Evolutionary conservation across 2,797 vertebrate species (phyloP).

Genomic region (Gallinago nigripennis): DNA sequence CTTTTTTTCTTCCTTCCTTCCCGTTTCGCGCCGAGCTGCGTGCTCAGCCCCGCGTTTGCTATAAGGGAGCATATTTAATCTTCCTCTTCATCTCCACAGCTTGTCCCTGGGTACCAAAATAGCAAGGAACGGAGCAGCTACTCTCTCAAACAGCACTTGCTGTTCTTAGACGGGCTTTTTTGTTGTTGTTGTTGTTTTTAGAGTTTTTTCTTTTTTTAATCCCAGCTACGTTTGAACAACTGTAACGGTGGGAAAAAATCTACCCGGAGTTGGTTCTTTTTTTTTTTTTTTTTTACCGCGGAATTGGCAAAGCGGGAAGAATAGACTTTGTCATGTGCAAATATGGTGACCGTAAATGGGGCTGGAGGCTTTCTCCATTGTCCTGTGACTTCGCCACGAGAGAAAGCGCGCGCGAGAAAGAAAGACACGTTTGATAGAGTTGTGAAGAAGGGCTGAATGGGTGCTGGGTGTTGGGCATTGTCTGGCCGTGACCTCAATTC

Average conservation of each 20-base stretch:
- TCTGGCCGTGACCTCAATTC: constrained; percentile 97
- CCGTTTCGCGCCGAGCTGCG: neutral
- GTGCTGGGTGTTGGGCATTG: constrained; percentile 96
- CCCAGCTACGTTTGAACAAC: constrained; percentile 72
- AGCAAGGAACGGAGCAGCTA: constrained; percentile 59
- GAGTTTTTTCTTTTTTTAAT: constrained; percentile 53
- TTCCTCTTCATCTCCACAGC: constrained; percentile 55
- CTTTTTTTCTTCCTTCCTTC: constrained; percentile 14
- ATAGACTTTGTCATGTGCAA: constrained; percentile 85
- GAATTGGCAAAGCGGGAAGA: constrained; percentile 78
- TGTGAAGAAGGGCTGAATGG: constrained; percentile 94
- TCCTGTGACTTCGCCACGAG: constrained; percentile 86
- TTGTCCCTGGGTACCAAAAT: constrained; percentile 51
- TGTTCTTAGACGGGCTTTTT: constrained; percentile 27
- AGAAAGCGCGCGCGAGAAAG: constrained; percentile 85
- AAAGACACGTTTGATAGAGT: constrained; percentile 96
- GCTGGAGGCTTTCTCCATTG: constrained; percentile 81
- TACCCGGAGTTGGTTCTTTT: constrained; percentile 74
- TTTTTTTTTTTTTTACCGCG: constrained; percentile 10
- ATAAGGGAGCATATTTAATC: constrained; percentile 66
- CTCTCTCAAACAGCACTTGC: constrained; percentile 56
- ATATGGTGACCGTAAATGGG: constrained; percentile 80
- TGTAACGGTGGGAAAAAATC: constrained; percentile 82
- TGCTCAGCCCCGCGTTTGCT: constrained; percentile 40
- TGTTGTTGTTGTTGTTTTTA: constrained; percentile 29